A percentile compares a stretch with the other conserved stretches of the same genome.
phyloP scores from a whole-genome alignment of 2,888 invertebrate genomes.

The Notocelia uddmanniana region DNA sequence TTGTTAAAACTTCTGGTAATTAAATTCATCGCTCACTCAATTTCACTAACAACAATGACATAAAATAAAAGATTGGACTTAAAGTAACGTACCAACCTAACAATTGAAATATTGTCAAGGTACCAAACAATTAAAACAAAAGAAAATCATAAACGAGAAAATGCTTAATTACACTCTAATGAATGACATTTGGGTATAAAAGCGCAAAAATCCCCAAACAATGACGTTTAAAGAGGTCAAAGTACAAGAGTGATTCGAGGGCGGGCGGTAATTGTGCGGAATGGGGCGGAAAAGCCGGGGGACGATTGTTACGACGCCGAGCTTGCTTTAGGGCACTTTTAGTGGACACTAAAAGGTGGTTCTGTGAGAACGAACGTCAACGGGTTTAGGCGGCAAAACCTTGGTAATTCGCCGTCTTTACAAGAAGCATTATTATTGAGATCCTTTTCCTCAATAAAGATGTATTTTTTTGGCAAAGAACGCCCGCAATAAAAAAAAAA shows the following conservation, averaged over 20 bases:
- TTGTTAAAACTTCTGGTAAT: neutral
- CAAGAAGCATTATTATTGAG: neutral
- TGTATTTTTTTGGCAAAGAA: too few species aligned
- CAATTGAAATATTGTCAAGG: conserved; percentile 5
- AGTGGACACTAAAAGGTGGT: conserved; percentile 19
- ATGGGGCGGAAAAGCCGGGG: conserved; percentile 60
- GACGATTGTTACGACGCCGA: conserved; percentile 50
- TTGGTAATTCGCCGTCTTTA: neutral
- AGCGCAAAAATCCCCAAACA: conserved; percentile 49
- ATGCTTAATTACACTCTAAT: conserved; percentile 36
- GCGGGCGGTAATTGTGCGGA: conserved; percentile 54
- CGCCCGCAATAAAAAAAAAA: too few species aligned
- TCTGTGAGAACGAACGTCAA: conserved; percentile 9
- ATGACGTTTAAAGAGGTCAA: conserved; percentile 56
- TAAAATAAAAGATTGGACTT: neutral
- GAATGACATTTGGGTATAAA: conserved; percentile 47
- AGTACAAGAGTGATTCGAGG: conserved; percentile 53
- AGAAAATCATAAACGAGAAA: conserved; percentile 20
- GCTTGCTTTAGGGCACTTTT: conserved; percentile 23
- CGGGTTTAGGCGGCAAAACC: neutral
- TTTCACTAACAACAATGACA: neutral
- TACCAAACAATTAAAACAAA: conserved; percentile 19
- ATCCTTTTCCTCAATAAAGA: neutral
- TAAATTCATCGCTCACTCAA: neutral
- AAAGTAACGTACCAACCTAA: conserved; percentile 17